These are phyloP conservation scores for Acronicta aceris DNA, from an alignment of 2,888 invertebrate species.

Conservation along the genomic window DNA sequence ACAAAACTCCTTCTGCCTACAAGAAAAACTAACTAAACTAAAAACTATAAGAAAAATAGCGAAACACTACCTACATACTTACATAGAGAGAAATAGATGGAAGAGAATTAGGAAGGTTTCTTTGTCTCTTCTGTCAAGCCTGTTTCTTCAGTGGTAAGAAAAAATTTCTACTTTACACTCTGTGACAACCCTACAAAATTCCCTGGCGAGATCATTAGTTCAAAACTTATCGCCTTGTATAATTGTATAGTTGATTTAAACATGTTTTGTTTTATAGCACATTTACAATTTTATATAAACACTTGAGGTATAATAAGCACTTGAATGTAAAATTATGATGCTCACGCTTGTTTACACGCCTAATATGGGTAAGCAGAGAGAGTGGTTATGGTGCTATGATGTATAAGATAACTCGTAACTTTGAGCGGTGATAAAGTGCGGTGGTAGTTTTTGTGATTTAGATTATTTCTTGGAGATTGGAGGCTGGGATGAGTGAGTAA, in stretches of 20 bases:
- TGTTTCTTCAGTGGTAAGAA: too few relatives aligned
- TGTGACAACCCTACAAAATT: constrained; percentile 38
- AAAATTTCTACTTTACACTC: too few relatives aligned
- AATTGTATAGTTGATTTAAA: constrained; percentile 41
- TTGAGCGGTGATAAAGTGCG: constrained; percentile 20
- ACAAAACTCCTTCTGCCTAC: too few relatives aligned
- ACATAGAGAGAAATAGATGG: too few relatives aligned
- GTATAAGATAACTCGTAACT: constrained; percentile 20
- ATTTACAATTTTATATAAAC: constrained; percentile 27
- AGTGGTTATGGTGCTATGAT: constrained; percentile 22
- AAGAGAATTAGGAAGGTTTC: too few relatives aligned
- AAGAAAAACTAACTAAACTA: too few relatives aligned
- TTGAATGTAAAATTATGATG: constrained; percentile 41
- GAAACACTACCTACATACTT: too few relatives aligned
- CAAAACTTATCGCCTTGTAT: constrained; percentile 55
- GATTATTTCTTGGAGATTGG: background rate
- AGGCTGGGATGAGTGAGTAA: background rate
- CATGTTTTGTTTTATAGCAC: constrained; percentile 41
- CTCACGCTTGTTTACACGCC: constrained; percentile 34
- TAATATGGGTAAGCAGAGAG: constrained; percentile 22
- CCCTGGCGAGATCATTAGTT: constrained; percentile 56
- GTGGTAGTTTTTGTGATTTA: constrained; percentile 21
- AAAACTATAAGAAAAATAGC: too few relatives aligned
- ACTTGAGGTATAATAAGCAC: constrained; percentile 41
- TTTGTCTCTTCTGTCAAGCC: too few relatives aligned